phyloP scores from a whole-genome alignment of 1,140 invertebrate species.

The Drosophila miranda region DNA sequence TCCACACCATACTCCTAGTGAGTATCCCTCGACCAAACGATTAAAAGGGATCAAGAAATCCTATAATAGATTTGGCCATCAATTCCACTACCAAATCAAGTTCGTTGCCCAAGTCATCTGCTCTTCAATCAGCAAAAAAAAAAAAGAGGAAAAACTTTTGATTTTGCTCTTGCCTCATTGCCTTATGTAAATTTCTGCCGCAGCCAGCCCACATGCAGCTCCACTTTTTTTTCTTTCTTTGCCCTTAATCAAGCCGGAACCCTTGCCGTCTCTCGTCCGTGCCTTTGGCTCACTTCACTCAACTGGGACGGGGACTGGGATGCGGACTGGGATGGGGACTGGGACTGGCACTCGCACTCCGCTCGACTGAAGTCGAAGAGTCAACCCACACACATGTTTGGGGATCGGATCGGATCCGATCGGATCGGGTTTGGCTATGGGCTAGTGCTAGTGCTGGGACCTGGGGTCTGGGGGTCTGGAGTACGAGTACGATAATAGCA shows the following conservation, averaged over 20 bases:
- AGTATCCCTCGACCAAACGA: no score
- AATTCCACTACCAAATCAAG: slow-evolving; percentile 39
- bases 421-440: slow-evolving; percentile 41
- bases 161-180: slow-evolving; percentile 55
- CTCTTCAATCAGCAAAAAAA: slow-evolving; percentile 41
- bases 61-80: slow-evolving; percentile 31
- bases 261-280: slow-evolving; percentile 41
- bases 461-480: slow-evolving; percentile 22
- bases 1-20: no score
- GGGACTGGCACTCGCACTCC: not conserved
- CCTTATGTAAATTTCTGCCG: slow-evolving; percentile 59
- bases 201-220: slow-evolving; percentile 65
- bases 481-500: slow-evolving; percentile 68
- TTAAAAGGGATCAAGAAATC: slow-evolving; percentile 6
- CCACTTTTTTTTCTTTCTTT: slow-evolving; percentile 69
- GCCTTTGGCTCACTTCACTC: slow-evolving; percentile 61
- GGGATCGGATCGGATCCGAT: slow-evolving; percentile 43
- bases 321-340: not conserved
- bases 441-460: slow-evolving; percentile 6
- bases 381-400: slow-evolving; percentile 73
- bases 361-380: slow-evolving; percentile 25
- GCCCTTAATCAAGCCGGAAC: slow-evolving; percentile 75
- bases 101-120: slow-evolving; percentile 57
- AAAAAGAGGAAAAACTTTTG: slow-evolving; percentile 51
- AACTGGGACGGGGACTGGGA: slow-evolving; percentile 9